These are phyloP conservation scores for Eupithecia dodoneata DNA, from an alignment of 2,888 invertebrate species.

Conservation along the genomic window DNA sequence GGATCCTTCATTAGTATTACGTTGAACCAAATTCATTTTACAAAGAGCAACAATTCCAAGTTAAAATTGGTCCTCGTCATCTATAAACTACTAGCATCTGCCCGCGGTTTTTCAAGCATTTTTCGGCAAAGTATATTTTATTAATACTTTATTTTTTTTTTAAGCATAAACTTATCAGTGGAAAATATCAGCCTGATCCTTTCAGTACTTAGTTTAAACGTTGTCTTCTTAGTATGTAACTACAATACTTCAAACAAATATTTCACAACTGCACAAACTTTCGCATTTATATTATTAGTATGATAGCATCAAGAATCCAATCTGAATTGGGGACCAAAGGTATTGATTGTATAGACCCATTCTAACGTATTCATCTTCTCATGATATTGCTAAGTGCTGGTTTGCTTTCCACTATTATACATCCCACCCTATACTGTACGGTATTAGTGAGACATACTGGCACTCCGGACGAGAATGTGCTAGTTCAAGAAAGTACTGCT, in stretches of 20 bases:
- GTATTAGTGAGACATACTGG: slow-evolving; percentile 28
- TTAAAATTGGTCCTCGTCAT: neutral
- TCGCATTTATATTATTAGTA: neutral
- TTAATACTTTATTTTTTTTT: too few relatives aligned
- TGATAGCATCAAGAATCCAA: neutral
- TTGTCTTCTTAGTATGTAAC: too few relatives aligned
- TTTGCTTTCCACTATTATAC: slow-evolving; percentile 41
- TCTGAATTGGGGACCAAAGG: neutral
- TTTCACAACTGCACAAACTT: too few relatives aligned
- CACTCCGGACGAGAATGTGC: neutral
- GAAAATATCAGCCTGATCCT: too few relatives aligned
- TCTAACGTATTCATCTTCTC: slow-evolving; percentile 42
- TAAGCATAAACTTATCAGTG: too few relatives aligned
- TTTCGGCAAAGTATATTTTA: too few relatives aligned
- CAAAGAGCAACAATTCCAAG: neutral
- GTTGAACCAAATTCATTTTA: neutral
- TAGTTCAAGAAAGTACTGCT: neutral
- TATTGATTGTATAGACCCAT: slow-evolving; percentile 32
- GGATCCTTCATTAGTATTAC: neutral
- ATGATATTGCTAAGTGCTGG: slow-evolving; percentile 43
- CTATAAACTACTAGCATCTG: too few relatives aligned
- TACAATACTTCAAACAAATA: too few relatives aligned
- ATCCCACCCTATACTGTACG: slow-evolving; percentile 17
- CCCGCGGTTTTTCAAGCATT: too few relatives aligned
- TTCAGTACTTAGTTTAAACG: too few relatives aligned